Percentiles rank a stretch among this genome's conserved stretches.
phyloP scores from a whole-genome alignment of 2,797 vertebrate species.

The Thripadectes ignobilis region DNA sequence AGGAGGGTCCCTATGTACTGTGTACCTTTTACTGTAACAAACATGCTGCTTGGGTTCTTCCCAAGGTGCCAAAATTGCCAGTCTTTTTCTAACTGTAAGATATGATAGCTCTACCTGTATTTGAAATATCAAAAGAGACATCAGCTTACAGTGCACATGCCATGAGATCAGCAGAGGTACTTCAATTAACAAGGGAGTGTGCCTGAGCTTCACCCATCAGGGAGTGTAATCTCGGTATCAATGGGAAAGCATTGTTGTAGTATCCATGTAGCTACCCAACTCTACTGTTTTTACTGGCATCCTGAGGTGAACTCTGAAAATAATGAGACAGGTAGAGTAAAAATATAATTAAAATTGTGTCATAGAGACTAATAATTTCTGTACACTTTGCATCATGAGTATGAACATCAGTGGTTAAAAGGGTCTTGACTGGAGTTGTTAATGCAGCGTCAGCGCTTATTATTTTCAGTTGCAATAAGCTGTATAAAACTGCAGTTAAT shows the following conservation, averaged over 20 bases:
- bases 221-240: neutral
- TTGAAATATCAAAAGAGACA: neutral
- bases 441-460: neutral
- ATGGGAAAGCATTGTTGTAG: neutral
- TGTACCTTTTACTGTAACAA: neutral
- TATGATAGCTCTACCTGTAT: neutral
- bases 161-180: neutral
- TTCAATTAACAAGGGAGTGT: neutral
- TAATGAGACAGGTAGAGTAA: neutral
- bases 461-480: constrained; percentile 24
- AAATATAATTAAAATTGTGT: neutral
- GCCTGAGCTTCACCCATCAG: neutral
- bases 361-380: neutral
- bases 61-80: neutral
- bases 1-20: neutral
- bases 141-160: neutral
- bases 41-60: neutral
- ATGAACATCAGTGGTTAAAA: neutral
- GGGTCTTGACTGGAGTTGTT: neutral
- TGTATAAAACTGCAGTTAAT: neutral
- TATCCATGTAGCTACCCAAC: neutral
- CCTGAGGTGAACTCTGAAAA: neutral
- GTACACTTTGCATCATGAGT: neutral
- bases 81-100: neutral
- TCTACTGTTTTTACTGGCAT: neutral